phyloP scores from a whole-genome alignment of 2,888 invertebrate species.

The Drosophila mulleri region DNA sequence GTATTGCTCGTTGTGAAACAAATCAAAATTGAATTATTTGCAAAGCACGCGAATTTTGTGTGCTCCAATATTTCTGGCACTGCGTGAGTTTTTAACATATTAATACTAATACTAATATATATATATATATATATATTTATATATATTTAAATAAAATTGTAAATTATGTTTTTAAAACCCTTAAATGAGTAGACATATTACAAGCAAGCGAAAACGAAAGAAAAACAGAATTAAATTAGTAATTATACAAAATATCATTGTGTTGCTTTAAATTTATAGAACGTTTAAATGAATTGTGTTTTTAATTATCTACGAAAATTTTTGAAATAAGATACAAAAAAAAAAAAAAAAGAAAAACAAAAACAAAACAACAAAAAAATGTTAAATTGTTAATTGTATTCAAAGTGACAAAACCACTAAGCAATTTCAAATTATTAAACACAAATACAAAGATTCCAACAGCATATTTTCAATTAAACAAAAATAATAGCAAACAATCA shows the following conservation, averaged over 20 bases:
- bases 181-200: slow-evolving; percentile 50
- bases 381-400: slow-evolving; percentile 70
- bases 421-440: slow-evolving; percentile 55
- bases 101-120: slow-evolving; percentile 14
- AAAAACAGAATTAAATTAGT: slow-evolving; percentile 48
- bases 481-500: slow-evolving; percentile 67
- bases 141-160: slow-evolving; percentile 49
- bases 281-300: slow-evolving; percentile 51
- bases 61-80: slow-evolving; percentile 31
- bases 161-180: slow-evolving; percentile 62
- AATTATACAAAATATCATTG: slow-evolving; percentile 63
- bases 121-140: slow-evolving; percentile 10
- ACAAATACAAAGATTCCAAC: slow-evolving; percentile 32
- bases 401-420: slow-evolving; percentile 52
- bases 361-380: slow-evolving; percentile 13
- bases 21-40: slow-evolving; percentile 44
- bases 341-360: slow-evolving; percentile 14
- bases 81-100: slow-evolving; percentile 41
- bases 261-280: slow-evolving; percentile 58
- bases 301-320: slow-evolving; percentile 39
- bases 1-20: slow-evolving; percentile 42
- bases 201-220: slow-evolving; percentile 28
- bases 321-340: slow-evolving; percentile 50
- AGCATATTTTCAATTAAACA: slow-evolving; percentile 64
- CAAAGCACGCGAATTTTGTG: slow-evolving; percentile 22